Evolutionary conservation across 2,113 vertebrate species (phyloP), one percentile per base, ranked within the genome.

Genomic region (Daphoenositta chrysoptera): DNA sequence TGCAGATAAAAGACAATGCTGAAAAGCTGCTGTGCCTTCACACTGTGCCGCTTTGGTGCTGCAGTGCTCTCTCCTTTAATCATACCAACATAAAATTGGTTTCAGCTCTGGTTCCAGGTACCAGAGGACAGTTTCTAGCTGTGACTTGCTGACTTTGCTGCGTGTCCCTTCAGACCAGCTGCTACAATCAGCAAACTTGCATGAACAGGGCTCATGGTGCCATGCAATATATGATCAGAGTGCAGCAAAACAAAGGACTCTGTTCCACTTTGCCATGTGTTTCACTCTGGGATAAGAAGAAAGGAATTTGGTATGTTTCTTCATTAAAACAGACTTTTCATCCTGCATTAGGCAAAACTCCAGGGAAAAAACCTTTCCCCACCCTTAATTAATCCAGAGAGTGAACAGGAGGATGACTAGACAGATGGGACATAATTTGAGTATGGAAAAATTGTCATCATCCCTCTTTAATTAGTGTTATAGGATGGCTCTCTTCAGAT

Each of bases 401-500:
- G 90, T 90, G 96, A 97, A 80, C 82, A 90, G 37, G 89, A 89
- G 83, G 68, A 94, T 96, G 96, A 97, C 92, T 89, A 96, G 96
- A 96, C 92, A 97, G 96, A 97, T 97, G 95, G 96, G 82, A 96
- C 77, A 76, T 96, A 97, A 97, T 97, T 97, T 77, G 88, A 90
- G 94, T 93, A 91, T 72, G 64, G 87, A 97, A 97, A 96, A 97
- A 97, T 97, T 86, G 80, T 87, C 96, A 96, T 96, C 87, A 83
- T 96, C 89, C 84, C 78, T 96, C 87, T 95, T 97, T 97, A 98
- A 98, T 98, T 98, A 97, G 97, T 90, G 68, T 94, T 97, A 93
- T 95, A 97, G 93, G 90, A 94, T 88, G 83, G 64, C 71, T 95
- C 93, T 96, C 90, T 96, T 98, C 95, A 97, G 87, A 96, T 95